Conservation (phyloP, 2,113 vertebrate genomes). For the Ardeotis arabs region DNA sequence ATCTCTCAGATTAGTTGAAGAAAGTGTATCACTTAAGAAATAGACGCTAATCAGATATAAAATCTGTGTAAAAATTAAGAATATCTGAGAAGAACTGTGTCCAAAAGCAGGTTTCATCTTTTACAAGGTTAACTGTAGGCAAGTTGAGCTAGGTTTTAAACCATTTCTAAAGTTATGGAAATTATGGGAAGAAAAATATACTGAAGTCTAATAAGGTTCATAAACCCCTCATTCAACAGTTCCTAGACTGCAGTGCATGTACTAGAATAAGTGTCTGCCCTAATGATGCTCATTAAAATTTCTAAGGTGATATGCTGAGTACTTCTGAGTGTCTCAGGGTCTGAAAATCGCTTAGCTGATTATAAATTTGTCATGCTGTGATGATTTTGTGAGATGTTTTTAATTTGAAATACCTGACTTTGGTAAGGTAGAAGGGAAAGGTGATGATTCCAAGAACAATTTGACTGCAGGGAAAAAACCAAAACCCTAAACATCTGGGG, state of each 20-base stretch:
- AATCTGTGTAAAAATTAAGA: background rate
- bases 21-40: background rate
- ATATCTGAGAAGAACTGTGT: background rate
- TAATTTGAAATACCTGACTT: background rate
- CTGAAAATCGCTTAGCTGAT: conserved; percentile 16
- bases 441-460: background rate
- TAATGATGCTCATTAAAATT: conserved; percentile 37
- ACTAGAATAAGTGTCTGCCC: background rate
- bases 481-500: background rate
- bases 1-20: background rate
- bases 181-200: background rate
- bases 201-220: background rate
- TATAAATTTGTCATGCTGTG: conserved; percentile 1
- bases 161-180: background rate
- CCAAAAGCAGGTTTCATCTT: background rate
- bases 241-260: background rate
- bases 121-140: background rate
- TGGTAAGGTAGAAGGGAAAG: background rate
- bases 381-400: conserved; percentile 8
- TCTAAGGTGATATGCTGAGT: background rate
- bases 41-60: background rate
- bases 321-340: background rate
- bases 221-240: conserved; percentile 20
- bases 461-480: background rate
- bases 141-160: background rate